Evolutionary conservation across 2,113 vertebrate species (phyloP), one percentile per base, ranked within the genome.

Genomic region (Scolopax mira): DNA sequence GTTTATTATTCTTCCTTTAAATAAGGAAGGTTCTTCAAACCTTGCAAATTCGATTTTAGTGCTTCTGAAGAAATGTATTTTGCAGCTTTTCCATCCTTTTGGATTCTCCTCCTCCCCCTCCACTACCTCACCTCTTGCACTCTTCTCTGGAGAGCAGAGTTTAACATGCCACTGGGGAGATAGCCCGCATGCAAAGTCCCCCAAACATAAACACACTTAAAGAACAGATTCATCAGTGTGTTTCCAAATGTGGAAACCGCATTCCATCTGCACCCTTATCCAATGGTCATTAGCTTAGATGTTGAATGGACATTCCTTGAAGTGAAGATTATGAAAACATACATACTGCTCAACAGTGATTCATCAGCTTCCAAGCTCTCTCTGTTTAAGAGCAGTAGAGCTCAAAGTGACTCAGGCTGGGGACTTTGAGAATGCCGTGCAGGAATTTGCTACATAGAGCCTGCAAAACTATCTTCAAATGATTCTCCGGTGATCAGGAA

Each of bases 171-270:
- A 5, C 49, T 25, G 66, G 89, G 85, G 83, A 97, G 85, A 93
- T 3, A 90, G 84, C 61, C 91, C 41, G 75, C 90, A 75, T 89
- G 83, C 73, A 49, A 86, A 86, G 84, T 79, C 85, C 92, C 90
- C 73, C 86, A 93, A 88, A 97, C 75, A 90, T 93, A 97, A 97
- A 97, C 94, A 96, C 58, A 41, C 86, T 93, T 93, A 70, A 89
- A 90, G 85, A 88, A 37, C 57, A 92, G 71, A 77, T 91, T 89
- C 72, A 90, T 91, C 91, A 79, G 75, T 6, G 14, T 57, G 65
- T 79, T 93, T 89, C 93, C 88, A 86, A 90, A 95, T 66, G 91
- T 74, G 72, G 73, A 94, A 89, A 90, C 66, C 37, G 2, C 95
- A 95, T 92, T 96, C 96, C 90, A 79, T 74, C 92, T 46, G 71